phyloP scores from a whole-genome alignment of 1,140 invertebrate genomes.

The Drosophila nasuta region DNA sequence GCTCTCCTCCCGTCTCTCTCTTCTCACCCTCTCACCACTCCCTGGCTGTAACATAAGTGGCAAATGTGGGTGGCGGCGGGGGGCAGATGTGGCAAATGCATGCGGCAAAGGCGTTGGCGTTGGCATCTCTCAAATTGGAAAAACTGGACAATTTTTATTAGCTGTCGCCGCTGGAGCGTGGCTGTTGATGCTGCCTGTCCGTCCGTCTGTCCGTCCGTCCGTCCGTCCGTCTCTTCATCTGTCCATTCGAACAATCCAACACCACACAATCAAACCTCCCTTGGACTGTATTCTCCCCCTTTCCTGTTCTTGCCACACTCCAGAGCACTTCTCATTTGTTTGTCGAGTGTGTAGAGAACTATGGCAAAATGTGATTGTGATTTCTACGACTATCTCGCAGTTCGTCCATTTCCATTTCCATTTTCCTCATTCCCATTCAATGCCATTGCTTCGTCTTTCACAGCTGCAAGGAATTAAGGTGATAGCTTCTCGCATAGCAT shows the following conservation, averaged over 20 bases:
- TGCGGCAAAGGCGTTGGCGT: conserved; percentile 20
- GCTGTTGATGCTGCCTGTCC: conserved; percentile 32
- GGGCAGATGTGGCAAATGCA: not conserved
- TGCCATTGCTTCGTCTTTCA: too few relatives aligned
- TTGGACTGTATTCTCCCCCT: not conserved
- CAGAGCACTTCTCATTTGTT: conserved; percentile 34
- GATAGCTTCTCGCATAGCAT: conserved; percentile 23
- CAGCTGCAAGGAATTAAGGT: conserved; percentile 32
- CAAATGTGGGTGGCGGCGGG: not conserved
- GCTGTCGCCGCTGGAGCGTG: conserved; percentile 49
- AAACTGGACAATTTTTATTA: conserved; percentile 77
- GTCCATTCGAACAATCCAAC: conserved; percentile 26
- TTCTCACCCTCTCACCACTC: too few relatives aligned
- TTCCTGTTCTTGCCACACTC: not conserved
- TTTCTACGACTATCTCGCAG: conserved; percentile 26
- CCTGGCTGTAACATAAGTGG: not conserved
- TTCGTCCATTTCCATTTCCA: not conserved
- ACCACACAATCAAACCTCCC: conserved; percentile 4
- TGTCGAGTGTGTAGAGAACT: conserved; percentile 52
- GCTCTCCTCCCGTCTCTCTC: too few relatives aligned
- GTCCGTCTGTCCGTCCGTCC: not conserved
- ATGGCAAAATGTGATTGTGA: conserved; percentile 57
- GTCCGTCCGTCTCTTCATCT: not conserved
- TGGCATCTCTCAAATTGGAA: conserved; percentile 64
- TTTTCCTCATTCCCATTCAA: too few relatives aligned